Conservation (phyloP, 1,140 invertebrate species). For the Psilanteris sp. region DNA sequence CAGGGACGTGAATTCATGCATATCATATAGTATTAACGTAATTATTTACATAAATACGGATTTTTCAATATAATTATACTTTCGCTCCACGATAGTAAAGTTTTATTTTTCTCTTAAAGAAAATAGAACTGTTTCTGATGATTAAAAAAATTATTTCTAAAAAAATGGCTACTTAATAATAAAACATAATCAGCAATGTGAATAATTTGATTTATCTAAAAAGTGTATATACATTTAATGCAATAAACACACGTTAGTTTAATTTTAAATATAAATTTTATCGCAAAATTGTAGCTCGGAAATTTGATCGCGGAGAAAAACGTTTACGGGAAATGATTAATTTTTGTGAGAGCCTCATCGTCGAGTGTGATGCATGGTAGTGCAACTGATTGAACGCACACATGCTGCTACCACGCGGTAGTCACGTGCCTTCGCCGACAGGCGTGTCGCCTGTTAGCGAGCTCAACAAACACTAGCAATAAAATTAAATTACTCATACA, state of each 20-base stretch:
- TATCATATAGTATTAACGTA: too few relatives aligned
- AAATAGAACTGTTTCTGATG: too few relatives aligned
- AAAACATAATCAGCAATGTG: too few relatives aligned
- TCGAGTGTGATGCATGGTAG: slow-evolving; percentile 2
- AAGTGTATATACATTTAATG: not conserved
- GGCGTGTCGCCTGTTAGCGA: slow-evolving; percentile 58
- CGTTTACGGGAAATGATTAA: slow-evolving; percentile 16
- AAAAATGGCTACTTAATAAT: too few relatives aligned
- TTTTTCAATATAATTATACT: too few relatives aligned
- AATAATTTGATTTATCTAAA: too few relatives aligned
- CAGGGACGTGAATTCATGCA: too few relatives aligned
- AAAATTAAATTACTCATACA: slow-evolving; percentile 63
- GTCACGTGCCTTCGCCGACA: slow-evolving; percentile 66
- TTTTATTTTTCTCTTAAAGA: too few relatives aligned
- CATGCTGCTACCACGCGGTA: slow-evolving; percentile 66
- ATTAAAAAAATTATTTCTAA: too few relatives aligned
- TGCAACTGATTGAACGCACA: slow-evolving; percentile 14
- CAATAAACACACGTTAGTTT: not conserved
- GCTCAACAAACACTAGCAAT: slow-evolving; percentile 62
- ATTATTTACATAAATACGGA: too few relatives aligned
- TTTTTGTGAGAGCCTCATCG: not conserved
- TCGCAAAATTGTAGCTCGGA: not conserved
- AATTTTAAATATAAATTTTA: not conserved
- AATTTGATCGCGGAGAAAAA: slow-evolving; percentile 1
- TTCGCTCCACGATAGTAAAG: too few relatives aligned